These are phyloP conservation scores for Sebastes minor DNA, from an alignment of 2,797 vertebrate genomes.

Conservation along the genomic window DNA sequence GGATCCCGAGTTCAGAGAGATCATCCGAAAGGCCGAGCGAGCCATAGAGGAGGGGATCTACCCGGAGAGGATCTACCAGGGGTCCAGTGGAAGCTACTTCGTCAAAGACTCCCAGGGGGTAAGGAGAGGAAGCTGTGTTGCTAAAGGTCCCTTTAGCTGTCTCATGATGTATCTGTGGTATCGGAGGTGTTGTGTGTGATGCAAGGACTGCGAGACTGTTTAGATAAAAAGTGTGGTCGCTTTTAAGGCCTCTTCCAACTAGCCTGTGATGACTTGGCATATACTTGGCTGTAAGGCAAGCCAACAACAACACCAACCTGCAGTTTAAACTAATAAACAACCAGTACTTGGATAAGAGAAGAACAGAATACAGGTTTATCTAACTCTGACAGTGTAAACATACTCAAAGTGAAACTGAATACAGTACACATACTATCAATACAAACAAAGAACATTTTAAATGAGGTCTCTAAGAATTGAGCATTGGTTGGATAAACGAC, in stretches of 20 bases:
- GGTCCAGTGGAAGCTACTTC: conserved; percentile 98
- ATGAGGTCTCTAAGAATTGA: background rate
- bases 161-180: background rate
- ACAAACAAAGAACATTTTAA: background rate
- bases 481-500: background rate
- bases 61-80: conserved; percentile 96
- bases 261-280: conserved; percentile 66
- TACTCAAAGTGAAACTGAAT: background rate
- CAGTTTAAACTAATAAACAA: background rate
- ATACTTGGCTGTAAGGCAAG: conserved; percentile 1
- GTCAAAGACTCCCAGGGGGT: conserved; percentile 96
- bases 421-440: background rate
- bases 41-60: conserved; percentile 93
- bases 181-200: background rate
- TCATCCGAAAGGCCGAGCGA: conserved; percentile 91
- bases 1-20: conserved; percentile 92
- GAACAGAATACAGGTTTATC: background rate
- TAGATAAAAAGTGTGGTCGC: background rate
- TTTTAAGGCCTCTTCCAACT: conserved; percentile 43
- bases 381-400: background rate
- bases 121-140: conserved; percentile 63
- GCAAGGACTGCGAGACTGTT: background rate
- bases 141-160: background rate
- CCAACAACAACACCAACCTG: background rate
- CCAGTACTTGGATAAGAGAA: rapidly evolving